Percentiles rank a stretch among this genome's conserved stretches.
phyloP scores from a whole-genome alignment of 2,888 invertebrate genomes.

The Seira sanloemensis region DNA sequence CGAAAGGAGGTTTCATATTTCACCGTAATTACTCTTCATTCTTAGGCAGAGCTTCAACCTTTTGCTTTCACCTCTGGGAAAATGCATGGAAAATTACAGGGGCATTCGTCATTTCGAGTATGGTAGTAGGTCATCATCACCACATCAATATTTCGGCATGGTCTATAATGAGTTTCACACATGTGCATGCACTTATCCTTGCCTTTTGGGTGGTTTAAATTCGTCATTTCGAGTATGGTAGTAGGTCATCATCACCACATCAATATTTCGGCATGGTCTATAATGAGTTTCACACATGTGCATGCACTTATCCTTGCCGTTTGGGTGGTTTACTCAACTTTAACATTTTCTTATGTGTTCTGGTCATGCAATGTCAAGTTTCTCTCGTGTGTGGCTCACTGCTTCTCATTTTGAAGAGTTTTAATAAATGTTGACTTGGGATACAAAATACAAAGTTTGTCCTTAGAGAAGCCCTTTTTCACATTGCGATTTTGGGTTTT shows the following conservation, averaged over 20 bases:
- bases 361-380: not conserved
- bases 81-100: no score
- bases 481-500: not conserved
- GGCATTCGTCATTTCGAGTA: not conserved
- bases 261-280: slow-evolving; percentile 54
- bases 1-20: not conserved
- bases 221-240: not conserved
- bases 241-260: slow-evolving; percentile 23
- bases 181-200: not conserved
- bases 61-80: slow-evolving; percentile 12
- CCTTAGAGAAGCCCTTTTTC: no score
- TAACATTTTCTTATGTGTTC: not conserved
- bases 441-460: not conserved
- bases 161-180: not conserved
- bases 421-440: not conserved
- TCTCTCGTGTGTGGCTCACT: not conserved
- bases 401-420: not conserved
- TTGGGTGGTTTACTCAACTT: not conserved
- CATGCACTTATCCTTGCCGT: not conserved
- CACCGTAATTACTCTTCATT: not conserved
- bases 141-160: slow-evolving; percentile 29
- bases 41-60: not conserved
- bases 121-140: not conserved
- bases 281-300: no score
- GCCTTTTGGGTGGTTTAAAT: not conserved